A percentile compares a stretch with the other conserved stretches of the same genome.
Evolutionary conservation across 2,113 vertebrate species (phyloP).

Genomic region (Aythya baeri): DNA sequence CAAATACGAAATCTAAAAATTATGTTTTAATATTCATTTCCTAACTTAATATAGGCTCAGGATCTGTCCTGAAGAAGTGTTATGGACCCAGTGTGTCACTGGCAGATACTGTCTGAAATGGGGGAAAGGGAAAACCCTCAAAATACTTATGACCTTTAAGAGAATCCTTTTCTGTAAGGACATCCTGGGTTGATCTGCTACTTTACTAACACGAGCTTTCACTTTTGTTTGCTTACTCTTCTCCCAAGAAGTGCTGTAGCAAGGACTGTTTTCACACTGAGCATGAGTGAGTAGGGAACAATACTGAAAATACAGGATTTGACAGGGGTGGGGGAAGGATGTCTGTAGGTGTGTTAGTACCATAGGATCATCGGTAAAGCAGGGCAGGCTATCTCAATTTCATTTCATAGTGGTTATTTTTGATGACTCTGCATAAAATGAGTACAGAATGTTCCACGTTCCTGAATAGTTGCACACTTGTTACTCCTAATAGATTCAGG

Average conservation of each 20-base stretch:
- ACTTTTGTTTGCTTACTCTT: not conserved
- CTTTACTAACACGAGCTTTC: not conserved
- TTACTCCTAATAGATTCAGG: not conserved
- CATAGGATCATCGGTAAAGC: not conserved
- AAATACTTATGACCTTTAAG: not conserved
- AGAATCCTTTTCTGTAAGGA: not conserved
- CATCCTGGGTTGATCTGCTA: not conserved
- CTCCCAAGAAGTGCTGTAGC: not conserved
- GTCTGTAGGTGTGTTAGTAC: not conserved
- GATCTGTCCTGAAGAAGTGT: not conserved
- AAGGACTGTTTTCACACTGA: not conserved
- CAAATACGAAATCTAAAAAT: not conserved
- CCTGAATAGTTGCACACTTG: not conserved
- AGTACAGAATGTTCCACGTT: not conserved
- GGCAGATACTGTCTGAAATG: not conserved
- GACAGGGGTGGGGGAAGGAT: not conserved
- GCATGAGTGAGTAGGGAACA: not conserved
- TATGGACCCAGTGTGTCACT: not conserved
- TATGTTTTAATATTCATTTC: constrained; percentile 7
- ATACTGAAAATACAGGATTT: not conserved
- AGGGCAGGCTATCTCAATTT: not conserved
- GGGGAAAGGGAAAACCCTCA: not conserved
- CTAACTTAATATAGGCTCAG: not conserved
- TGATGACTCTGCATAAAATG: not conserved
- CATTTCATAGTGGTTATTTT: not conserved